A percentile compares a stretch with the other conserved stretches of the same genome.
Conservation (phyloP, 2,888 invertebrate genomes). For the Megamerina dolium region DNA sequence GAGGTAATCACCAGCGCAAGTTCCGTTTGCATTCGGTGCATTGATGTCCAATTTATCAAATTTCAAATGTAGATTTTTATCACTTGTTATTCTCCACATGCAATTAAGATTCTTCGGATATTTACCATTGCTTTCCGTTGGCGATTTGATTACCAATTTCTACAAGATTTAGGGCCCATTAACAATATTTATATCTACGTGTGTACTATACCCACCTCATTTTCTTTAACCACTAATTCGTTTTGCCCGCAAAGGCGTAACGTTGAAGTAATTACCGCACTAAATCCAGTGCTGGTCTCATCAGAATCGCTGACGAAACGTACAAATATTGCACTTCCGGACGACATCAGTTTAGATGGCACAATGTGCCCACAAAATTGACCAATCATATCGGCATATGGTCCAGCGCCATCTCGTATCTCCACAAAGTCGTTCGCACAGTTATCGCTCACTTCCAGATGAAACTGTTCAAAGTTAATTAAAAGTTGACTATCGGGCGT, state of each 20-base stretch:
- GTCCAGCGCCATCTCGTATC: constrained; percentile 65
- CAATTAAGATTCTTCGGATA: constrained; percentile 57
- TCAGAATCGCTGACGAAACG: constrained; percentile 61
- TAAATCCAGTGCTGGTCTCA: constrained; percentile 60
- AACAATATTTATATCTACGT: neutral
- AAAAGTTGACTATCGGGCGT: constrained; percentile 56
- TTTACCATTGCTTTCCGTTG: constrained; percentile 40
- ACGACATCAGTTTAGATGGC: constrained; percentile 56
- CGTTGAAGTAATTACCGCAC: constrained; percentile 53
- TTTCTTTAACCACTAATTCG: constrained; percentile 38
- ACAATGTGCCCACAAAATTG: constrained; percentile 61
- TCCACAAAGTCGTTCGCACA: constrained; percentile 67
- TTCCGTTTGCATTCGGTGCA: constrained; percentile 34
- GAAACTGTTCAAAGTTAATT: constrained; percentile 56
- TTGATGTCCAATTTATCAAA: constrained; percentile 57
- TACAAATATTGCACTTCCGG: constrained; percentile 59
- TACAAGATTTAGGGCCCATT: constrained; percentile 1
- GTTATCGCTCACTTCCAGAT: constrained; percentile 52
- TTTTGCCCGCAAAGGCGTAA: constrained; percentile 57
- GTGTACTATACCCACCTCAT: constrained; percentile 18
- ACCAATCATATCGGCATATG: constrained; percentile 60
- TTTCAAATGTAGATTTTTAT: constrained; percentile 49
- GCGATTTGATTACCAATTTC: constrained; percentile 43
- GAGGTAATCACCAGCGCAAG: constrained; percentile 49
- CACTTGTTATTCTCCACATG: constrained; percentile 51